Conservation (phyloP, 2,888 invertebrate genomes). For the Listrodromus nycthemerus region DNA sequence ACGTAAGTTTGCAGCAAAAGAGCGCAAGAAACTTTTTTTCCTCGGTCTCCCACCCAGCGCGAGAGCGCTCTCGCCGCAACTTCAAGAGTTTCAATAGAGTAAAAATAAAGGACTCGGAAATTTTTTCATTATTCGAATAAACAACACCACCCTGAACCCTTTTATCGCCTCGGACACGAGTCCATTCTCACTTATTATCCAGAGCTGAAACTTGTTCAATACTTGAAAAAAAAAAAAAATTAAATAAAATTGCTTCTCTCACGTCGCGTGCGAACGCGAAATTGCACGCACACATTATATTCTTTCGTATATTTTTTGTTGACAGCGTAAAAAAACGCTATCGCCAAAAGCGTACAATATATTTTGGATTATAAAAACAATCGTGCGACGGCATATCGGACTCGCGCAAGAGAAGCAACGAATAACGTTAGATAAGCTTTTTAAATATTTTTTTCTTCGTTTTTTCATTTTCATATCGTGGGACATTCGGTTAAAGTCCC, state of each 20-base stretch:
- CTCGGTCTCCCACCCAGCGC: constrained; percentile 37
- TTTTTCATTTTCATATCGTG: constrained; percentile 14
- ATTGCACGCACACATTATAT: constrained; percentile 59
- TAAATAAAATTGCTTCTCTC: constrained; percentile 53
- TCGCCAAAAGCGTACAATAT: constrained; percentile 39
- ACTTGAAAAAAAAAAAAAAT: constrained; percentile 36
- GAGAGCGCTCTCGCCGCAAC: constrained; percentile 10
- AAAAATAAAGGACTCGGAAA: constrained; percentile 2
- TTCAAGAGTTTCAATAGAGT: constrained; percentile 32
- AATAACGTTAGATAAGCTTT: constrained; percentile 34
- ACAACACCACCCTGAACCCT: constrained; percentile 50
- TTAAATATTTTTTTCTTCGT: constrained; percentile 19
- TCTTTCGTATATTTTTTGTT: constrained; percentile 61
- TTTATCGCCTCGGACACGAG: constrained; percentile 59
- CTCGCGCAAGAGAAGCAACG: constrained; percentile 66
- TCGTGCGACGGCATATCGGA: constrained; percentile 60
- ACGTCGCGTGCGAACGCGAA: constrained; percentile 62
- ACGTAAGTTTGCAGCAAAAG: constrained; percentile 12
- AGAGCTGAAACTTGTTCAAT: constrained; percentile 84
- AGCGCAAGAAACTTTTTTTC: constrained; percentile 38
- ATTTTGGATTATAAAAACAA: constrained; percentile 63
- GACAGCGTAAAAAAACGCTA: neutral
- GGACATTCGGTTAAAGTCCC: constrained; percentile 27
- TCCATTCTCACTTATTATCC: constrained; percentile 69
- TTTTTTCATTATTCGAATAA: neutral